Conservation (phyloP, 2,113 vertebrate genomes). For the Sinocyclocheilus anophthalmus region DNA sequence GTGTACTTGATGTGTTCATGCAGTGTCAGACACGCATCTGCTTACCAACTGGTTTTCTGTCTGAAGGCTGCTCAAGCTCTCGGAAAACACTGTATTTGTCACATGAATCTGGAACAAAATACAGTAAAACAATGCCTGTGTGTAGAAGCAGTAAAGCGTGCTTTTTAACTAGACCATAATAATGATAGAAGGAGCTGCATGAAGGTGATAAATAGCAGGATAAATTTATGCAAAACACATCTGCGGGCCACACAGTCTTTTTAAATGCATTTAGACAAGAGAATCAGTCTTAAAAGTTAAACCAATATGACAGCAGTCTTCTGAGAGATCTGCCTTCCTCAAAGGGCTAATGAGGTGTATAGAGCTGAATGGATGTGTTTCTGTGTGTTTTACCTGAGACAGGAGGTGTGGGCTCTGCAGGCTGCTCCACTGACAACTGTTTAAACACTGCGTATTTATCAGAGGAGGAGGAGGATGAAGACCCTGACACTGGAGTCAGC, state of each 20-base stretch:
- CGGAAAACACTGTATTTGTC: slow-evolving; percentile 98
- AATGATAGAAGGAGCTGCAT: not conserved
- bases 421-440: slow-evolving; percentile 86
- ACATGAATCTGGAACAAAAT: slow-evolving; percentile 77
- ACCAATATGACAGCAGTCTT: slow-evolving; percentile 1
- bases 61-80: slow-evolving; percentile 84
- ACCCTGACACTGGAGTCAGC: slow-evolving; percentile 88
- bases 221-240: not conserved
- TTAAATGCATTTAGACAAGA: slow-evolving; percentile 9
- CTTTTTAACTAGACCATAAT: not conserved
- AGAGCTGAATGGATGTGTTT: not conserved
- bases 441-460: slow-evolving; percentile 98
- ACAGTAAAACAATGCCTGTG: not conserved
- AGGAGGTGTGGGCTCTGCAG: slow-evolving; percentile 77
- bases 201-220: not conserved
- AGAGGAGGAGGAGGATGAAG: slow-evolving; percentile 76
- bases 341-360: slow-evolving; percentile 22
- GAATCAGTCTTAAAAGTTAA: slow-evolving; percentile 22
- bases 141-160: slow-evolving; percentile 13
- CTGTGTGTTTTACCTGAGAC: slow-evolving; percentile 81
- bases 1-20: not conserved
- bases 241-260: not conserved
- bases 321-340: not conserved
- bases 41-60: slow-evolving; percentile 90
- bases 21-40: not conserved